Percentiles rank a stretch among this genome's conserved stretches.
These are phyloP conservation scores for Coturnix japonica DNA, from an alignment of 2,113 vertebrate genomes.

Conservation along the genomic window DNA sequence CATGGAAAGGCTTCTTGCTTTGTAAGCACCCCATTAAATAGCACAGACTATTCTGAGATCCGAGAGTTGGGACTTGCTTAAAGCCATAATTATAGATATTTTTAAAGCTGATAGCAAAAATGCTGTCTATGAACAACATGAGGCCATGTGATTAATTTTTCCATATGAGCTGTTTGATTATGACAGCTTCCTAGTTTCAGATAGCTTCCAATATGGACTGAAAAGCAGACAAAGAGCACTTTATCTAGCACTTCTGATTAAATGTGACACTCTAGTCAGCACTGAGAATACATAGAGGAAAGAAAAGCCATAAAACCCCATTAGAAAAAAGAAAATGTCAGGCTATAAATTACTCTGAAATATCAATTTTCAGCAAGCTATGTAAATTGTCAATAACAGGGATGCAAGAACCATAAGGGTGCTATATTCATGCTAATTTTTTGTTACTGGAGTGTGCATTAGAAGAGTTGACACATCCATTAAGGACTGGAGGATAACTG, in stretches of 20 bases:
- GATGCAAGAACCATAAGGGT: not conserved
- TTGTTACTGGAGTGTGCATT: not conserved
- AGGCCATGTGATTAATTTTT: constrained; percentile 28
- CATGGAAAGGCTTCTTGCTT: not conserved
- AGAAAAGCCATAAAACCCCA: not conserved
- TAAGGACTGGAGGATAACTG: not conserved
- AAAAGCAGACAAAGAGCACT: not conserved
- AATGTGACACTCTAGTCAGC: not conserved
- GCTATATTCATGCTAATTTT: not conserved
- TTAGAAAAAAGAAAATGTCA: constrained; percentile 20
- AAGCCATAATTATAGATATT: constrained; percentile 24
- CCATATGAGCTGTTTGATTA: constrained; percentile 19
- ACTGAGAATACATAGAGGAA: not conserved
- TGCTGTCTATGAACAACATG: constrained; percentile 5
- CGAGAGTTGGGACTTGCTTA: not conserved
- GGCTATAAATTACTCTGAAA: constrained; percentile 8
- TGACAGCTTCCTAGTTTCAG: constrained; percentile 15
- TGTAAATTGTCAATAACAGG: not conserved
- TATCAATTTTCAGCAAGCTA: not conserved
- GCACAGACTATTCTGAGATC: constrained; percentile 22
- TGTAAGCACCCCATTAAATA: not conserved
- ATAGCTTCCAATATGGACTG: constrained; percentile 6
- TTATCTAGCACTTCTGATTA: constrained; percentile 9
- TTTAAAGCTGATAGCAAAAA: constrained; percentile 34
- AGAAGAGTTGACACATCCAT: not conserved